Percentiles rank a stretch among this genome's conserved stretches.
Conservation (phyloP, 1,140 invertebrate genomes). For the Bombus pascuorum region DNA sequence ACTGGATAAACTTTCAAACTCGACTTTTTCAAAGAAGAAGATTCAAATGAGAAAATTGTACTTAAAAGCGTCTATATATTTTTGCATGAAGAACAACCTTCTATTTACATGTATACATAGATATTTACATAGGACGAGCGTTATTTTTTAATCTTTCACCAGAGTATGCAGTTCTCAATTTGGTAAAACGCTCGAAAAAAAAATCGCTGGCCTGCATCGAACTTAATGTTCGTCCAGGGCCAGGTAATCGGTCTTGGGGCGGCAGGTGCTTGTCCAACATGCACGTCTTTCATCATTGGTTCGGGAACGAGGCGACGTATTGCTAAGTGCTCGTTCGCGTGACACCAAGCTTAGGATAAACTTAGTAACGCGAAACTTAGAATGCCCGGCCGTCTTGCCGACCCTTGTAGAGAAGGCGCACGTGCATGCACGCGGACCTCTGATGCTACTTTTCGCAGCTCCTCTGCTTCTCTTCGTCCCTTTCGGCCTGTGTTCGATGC, state of each 20-base stretch:
- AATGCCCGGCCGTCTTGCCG: conserved; percentile 29
- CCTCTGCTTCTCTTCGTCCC: conserved; percentile 10
- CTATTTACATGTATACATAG: too few relatives aligned
- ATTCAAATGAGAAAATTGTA: too few relatives aligned
- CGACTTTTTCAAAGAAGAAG: too few relatives aligned
- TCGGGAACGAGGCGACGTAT: conserved; percentile 53
- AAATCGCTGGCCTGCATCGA: not conserved
- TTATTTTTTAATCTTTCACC: too few relatives aligned
- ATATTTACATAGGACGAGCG: too few relatives aligned
- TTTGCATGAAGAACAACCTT: too few relatives aligned
- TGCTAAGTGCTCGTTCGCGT: conserved; percentile 61
- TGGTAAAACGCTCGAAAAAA: not conserved
- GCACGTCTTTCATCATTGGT: conserved; percentile 57
- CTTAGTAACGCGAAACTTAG: conserved; percentile 69
- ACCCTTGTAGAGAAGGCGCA: conserved; percentile 1
- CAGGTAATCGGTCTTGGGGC: not conserved
- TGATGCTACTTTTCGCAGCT: not conserved
- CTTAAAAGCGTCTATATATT: too few relatives aligned
- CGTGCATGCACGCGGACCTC: conserved; percentile 39
- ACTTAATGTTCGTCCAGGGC: not conserved
- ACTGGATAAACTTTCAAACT: too few relatives aligned
- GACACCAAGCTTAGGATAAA: conserved; percentile 68
- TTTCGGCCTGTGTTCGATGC: conserved; percentile 1
- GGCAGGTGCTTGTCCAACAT: conserved; percentile 76
- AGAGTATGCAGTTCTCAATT: not conserved